Evolutionary conservation across 2,113 vertebrate species (phyloP), one percentile per base, ranked within the genome.

Genomic region (Machaerirhynchus nigripectus): DNA sequence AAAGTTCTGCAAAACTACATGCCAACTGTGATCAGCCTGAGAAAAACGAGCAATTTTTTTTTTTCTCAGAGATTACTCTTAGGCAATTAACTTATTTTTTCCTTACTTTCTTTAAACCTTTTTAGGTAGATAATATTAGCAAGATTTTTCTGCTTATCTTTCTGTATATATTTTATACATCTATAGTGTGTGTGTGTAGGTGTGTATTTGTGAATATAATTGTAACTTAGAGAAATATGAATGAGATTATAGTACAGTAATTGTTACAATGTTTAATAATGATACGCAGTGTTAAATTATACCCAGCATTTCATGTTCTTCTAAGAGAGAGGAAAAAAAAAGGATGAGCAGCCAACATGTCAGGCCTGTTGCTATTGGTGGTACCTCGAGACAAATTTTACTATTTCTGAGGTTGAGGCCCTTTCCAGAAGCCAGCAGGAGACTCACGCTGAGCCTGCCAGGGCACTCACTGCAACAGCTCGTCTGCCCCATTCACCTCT

Each of bases 11-110:
- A 70, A 75, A 89, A 63, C n/a, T 24, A n/a, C 35, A 20, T 70
- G 46, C 33, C 27, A 84, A 4, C 15, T 2, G 3, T 71, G 67
- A 68, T 55, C 33, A 52, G 13, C 40, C 42, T 63, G 47, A 60
- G 17, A 91, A 35, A 14, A 86, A 31, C 9, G 55, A 42, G 13
- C 4, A 33, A 30, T 0, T 1, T 9, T 7, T 59, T 47, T 40
- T 89, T 88, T 78, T 18, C 37, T 78, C 33, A 35, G 47, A 44
- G 9, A 42, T 46, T 49, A n/a, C 15, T 33, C 6, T 24, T 64
- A 63, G 5, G 3, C 2, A 78, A 64, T 50, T 20, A 61, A 11
- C 1, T 21, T 4, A 0, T 28, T 67, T 11, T 60, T 52, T 47
- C 12, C 11, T 56, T n/a, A 37, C n/a, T 53, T 15, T 15, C 20